A percentile compares a stretch with the other conserved stretches of the same genome.
These are phyloP conservation scores for Eupithecia vulgata DNA, from an alignment of 2,888 invertebrate genomes.

Conservation along the genomic window DNA sequence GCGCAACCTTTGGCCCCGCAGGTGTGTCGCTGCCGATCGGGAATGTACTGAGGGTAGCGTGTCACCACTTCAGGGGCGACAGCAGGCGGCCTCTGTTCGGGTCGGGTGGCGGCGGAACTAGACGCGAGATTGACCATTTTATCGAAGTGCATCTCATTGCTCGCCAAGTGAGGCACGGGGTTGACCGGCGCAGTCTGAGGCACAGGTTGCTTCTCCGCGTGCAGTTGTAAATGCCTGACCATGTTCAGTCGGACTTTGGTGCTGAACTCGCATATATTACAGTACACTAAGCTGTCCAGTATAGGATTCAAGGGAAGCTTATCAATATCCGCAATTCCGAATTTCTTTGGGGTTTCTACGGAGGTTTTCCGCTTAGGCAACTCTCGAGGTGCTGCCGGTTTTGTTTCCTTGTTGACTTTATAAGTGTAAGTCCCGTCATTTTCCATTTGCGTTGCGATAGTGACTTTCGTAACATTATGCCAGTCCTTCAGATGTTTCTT, in stretches of 20 bases:
- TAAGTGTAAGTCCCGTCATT: slow-evolving; percentile 15
- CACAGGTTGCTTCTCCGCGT: slow-evolving; percentile 86
- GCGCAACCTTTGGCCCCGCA: slow-evolving; percentile 89
- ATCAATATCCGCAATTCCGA: slow-evolving; percentile 85
- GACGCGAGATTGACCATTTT: slow-evolving; percentile 93
- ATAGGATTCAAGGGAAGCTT: slow-evolving; percentile 87
- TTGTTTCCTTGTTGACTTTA: slow-evolving; percentile 15
- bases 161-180: slow-evolving; percentile 91
- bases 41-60: slow-evolving; percentile 78
- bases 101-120: slow-evolving; percentile 79
- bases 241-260: slow-evolving; percentile 90
- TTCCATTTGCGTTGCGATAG: slow-evolving; percentile 20
- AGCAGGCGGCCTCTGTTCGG: slow-evolving; percentile 49
- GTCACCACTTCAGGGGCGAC: slow-evolving; percentile 56
- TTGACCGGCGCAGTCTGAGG: slow-evolving; percentile 89
- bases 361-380: slow-evolving; percentile 27
- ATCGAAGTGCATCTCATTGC: slow-evolving; percentile 92
- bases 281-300: slow-evolving; percentile 84
- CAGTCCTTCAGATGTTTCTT: slow-evolving; percentile 53
- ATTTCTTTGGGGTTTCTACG: slow-evolving; percentile 55
- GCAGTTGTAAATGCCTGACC: slow-evolving; percentile 87
- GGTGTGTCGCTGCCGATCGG: slow-evolving; percentile 84
- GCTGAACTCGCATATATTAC: slow-evolving; percentile 87
- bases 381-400: slow-evolving; percentile 3
- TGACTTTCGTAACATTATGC: slow-evolving; percentile 46